phyloP scores from a whole-genome alignment of 2,888 invertebrate species.

The Clusia tigrina region DNA sequence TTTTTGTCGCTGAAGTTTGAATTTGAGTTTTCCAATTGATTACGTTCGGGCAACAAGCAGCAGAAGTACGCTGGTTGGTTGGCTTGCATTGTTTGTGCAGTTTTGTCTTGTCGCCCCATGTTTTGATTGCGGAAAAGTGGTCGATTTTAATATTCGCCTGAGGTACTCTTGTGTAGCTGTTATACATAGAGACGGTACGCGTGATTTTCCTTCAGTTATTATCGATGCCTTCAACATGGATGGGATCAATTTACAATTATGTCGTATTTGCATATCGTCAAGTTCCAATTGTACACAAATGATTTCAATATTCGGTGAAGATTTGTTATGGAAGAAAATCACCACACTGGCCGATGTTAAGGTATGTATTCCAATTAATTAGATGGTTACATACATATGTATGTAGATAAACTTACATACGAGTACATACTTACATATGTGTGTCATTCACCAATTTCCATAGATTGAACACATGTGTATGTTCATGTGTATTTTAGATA shows the following conservation, averaged over 20 bases:
- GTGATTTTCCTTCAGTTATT: neutral
- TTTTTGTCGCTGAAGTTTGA: neutral
- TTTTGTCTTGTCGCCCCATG: neutral
- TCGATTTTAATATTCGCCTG: neutral
- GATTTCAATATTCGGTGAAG: constrained; percentile 64
- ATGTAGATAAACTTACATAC: neutral
- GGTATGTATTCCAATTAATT: constrained; percentile 42
- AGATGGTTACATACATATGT: neutral
- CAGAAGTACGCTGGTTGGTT: too few relatives aligned
- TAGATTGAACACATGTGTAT: constrained; percentile 16
- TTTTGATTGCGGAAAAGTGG: neutral
- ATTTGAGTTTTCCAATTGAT: neutral
- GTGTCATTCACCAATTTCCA: too few relatives aligned
- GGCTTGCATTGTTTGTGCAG: neutral
- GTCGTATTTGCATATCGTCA: constrained; percentile 63
- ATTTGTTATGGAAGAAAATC: constrained; percentile 62
- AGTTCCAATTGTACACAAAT: constrained; percentile 57
- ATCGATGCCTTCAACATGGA: constrained; percentile 42
- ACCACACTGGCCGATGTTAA: constrained; percentile 62
- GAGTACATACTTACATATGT: neutral
- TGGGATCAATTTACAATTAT: constrained; percentile 52
- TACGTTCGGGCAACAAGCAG: neutral
- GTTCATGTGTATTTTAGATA: neutral
- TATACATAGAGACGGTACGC: neutral
- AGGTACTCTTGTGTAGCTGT: neutral